These are phyloP conservation scores for Dicaeum eximium DNA, from an alignment of 2,113 vertebrate species.

Conservation along the genomic window DNA sequence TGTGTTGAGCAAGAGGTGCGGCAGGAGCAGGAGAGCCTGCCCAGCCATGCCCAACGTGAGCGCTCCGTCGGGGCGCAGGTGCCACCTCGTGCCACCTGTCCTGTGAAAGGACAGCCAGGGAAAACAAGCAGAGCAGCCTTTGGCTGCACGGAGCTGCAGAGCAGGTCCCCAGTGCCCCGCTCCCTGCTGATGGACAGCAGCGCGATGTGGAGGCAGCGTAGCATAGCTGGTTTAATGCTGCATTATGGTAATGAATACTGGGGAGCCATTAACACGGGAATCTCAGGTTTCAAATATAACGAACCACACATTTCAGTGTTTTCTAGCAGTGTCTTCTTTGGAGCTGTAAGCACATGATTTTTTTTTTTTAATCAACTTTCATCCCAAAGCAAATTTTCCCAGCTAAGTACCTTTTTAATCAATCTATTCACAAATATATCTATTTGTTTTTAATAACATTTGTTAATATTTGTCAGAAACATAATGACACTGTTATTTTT, in stretches of 20 bases:
- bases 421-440: not conserved
- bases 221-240: conserved; percentile 52
- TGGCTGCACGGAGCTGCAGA: not conserved
- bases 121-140: not conserved
- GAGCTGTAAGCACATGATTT: not conserved
- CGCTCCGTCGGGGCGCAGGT: fast-evolving
- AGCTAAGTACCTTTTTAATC: not conserved
- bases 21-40: not conserved
- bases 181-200: conserved; percentile 20
- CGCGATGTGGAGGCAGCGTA: not conserved
- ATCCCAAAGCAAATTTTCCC: conserved; percentile 23
- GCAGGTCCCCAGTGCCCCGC: not conserved
- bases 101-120: not conserved
- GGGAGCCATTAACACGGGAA: not conserved
- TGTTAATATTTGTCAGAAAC: conserved; percentile 8
- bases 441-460: conserved; percentile 39
- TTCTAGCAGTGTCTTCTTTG: not conserved
- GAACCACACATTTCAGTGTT: not conserved
- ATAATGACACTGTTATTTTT: conserved; percentile 33
- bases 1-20: not conserved
- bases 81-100: not conserved
- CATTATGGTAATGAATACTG: not conserved
- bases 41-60: fast-evolving
- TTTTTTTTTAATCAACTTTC: not conserved
- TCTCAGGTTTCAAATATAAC: not conserved